These are phyloP conservation scores for Chaenogobius annularis DNA, from an alignment of 2,113 vertebrate species.

Conservation along the genomic window DNA sequence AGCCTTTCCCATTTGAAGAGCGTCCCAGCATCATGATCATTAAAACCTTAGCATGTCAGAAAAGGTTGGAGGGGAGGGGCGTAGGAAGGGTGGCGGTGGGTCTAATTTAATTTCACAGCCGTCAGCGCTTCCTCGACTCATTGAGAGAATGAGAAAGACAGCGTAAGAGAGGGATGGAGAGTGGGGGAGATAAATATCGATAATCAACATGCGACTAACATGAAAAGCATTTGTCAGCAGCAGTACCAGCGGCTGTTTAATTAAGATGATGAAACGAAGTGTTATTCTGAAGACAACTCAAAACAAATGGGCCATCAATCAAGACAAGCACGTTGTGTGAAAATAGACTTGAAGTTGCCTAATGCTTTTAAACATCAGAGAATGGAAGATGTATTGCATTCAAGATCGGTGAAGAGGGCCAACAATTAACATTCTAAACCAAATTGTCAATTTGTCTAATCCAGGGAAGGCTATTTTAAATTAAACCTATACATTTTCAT, in stretches of 20 bases:
- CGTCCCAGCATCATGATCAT: slow-evolving; percentile 70
- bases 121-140: slow-evolving; percentile 49
- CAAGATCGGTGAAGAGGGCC: background rate
- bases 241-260: slow-evolving; percentile 18
- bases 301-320: slow-evolving; percentile 12
- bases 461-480: too few relatives aligned
- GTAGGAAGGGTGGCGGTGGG: slow-evolving; percentile 13
- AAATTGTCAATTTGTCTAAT: too few relatives aligned
- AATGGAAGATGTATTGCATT: background rate
- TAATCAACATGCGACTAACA: slow-evolving; percentile 45
- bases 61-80: slow-evolving; percentile 24
- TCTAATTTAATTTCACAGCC: slow-evolving; percentile 69
- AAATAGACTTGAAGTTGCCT: slow-evolving; percentile 4
- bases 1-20: slow-evolving; percentile 64
- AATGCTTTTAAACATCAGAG: background rate
- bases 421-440: too few relatives aligned
- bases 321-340: background rate
- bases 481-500: too few relatives aligned
- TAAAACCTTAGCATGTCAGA: slow-evolving; percentile 66
- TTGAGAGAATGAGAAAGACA: slow-evolving; percentile 41
- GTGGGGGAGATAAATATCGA: slow-evolving; percentile 60
- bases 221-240: slow-evolving; percentile 29
- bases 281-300: slow-evolving; percentile 17
- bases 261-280: slow-evolving; percentile 10
- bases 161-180: slow-evolving; percentile 40